Conservation (phyloP, 2,113 vertebrate species). For the Ammospiza nelsoni region DNA sequence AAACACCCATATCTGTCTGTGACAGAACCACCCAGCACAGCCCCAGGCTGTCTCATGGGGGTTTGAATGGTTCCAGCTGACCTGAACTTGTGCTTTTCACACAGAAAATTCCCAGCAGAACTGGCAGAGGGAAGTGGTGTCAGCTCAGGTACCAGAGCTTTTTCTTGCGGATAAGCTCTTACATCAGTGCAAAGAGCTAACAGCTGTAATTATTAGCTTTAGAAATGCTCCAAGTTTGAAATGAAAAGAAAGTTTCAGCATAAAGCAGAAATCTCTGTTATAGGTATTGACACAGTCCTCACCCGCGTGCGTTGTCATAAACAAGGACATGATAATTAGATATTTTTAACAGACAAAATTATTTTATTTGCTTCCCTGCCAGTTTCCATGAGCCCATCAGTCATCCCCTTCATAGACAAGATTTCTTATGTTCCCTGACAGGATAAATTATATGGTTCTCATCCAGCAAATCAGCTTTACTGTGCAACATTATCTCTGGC, state of each 20-base stretch:
- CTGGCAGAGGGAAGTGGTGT: background rate
- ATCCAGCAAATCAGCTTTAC: slow-evolving; percentile 79
- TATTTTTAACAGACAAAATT: slow-evolving; percentile 75
- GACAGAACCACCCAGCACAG: too few species aligned
- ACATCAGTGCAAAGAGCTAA: background rate
- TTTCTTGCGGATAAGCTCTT: background rate
- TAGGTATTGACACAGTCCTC: slow-evolving; percentile 10
- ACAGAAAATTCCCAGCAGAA: background rate
- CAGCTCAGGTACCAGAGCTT: background rate
- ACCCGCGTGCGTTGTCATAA: background rate
- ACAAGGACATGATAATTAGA: slow-evolving; percentile 70
- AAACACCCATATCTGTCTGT: fast-evolving
- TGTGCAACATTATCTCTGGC: slow-evolving; percentile 74
- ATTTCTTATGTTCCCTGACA: slow-evolving; percentile 78
- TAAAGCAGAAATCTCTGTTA: background rate
- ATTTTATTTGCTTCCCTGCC: slow-evolving; percentile 79
- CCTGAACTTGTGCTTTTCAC: background rate
- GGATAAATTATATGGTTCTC: slow-evolving; percentile 81
- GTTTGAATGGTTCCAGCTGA: fast-evolving
- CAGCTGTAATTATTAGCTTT: slow-evolving; percentile 26
- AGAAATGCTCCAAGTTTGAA: background rate
- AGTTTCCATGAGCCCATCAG: slow-evolving; percentile 76
- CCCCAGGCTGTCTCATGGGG: fast-evolving
- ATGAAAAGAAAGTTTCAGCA: slow-evolving; percentile 16
- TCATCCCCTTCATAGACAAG: slow-evolving; percentile 70